Base-by-base conservation (phyloP, 2,113 vertebrate genomes). In the Turdus rufiventris region DNA sequence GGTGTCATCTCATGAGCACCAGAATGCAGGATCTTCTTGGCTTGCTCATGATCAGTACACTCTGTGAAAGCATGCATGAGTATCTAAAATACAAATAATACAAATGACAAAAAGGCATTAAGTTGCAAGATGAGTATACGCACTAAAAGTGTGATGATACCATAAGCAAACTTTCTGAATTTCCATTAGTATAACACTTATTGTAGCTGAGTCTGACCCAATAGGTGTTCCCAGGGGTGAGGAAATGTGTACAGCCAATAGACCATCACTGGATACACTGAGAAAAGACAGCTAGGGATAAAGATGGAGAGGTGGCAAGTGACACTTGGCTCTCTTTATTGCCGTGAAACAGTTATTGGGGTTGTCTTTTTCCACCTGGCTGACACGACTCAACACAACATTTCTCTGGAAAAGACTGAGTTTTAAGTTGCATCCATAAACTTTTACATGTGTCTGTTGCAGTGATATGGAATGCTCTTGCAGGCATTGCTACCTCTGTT, bases 201-300 rank as follows among this genome's bases (percentile, higher is more conserved):
- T 38, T 47, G 6, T 6, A 54, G n/a, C 61, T 34, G 19, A 74
- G 24, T 68, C 11, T 40, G 48, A 61, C 24, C 20, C 47, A 40
- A 1, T 0, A 34, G 11, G 24, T 33, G 14, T 34, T 51, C 25
- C 38, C 54, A 1, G 0, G 7, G 20, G 17, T 34, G 12, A 61
- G n/a, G 24, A 54, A 17, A 47, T 60, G 18, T 36, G 26, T 31
- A 21, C 36, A 43, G 14, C 21, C 31, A 17, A 4, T 8, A 45
- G 45, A 28, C 23, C 14, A 19, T 23, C 45, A 23, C 47, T 28
- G 47, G 38, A 24, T 38, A 28, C 28, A 13, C 5, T 45, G 53
- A 82, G 58, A 88, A 78, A 60, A n/a, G 2, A 1, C 50, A 56
- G 40, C 10, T 57, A 57, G 31, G 8, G 11, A 83, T 36, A 73